phyloP scores from a whole-genome alignment of 2,888 invertebrate genomes.

The Idaea straminata region DNA sequence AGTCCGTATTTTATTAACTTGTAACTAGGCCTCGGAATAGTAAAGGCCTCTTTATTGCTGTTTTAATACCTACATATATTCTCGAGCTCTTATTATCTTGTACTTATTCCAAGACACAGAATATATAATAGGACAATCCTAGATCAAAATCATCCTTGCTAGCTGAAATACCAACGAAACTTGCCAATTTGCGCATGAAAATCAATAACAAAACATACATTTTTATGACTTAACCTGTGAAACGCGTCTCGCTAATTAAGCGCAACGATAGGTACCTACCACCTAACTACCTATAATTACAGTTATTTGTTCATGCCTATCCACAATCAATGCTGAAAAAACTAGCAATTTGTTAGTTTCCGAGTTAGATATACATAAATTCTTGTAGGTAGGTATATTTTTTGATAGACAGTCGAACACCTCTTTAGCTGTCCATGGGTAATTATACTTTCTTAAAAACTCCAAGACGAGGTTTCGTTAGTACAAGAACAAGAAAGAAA shows the following conservation, averaged over 20 bases:
- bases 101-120: no score
- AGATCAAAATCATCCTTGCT: no score
- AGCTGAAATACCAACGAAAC: no score
- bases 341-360: not conserved
- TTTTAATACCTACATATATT: not conserved
- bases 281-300: not conserved
- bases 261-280: not conserved
- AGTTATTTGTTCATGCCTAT: not conserved
- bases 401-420: no score
- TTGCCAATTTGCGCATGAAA: not conserved
- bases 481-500: no score
- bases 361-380: no score
- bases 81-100: no score
- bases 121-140: no score
- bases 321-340: not conserved
- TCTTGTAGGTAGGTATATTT: no score
- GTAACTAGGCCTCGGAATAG: not conserved
- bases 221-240: not conserved
- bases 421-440: no score
- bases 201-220: not conserved
- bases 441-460: no score
- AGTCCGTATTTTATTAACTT: not conserved
- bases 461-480: no score
- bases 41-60: not conserved
- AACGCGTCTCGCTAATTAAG: not conserved